Conservation (phyloP, 1,140 invertebrate genomes). For the Notospermus geniculatus region DNA sequence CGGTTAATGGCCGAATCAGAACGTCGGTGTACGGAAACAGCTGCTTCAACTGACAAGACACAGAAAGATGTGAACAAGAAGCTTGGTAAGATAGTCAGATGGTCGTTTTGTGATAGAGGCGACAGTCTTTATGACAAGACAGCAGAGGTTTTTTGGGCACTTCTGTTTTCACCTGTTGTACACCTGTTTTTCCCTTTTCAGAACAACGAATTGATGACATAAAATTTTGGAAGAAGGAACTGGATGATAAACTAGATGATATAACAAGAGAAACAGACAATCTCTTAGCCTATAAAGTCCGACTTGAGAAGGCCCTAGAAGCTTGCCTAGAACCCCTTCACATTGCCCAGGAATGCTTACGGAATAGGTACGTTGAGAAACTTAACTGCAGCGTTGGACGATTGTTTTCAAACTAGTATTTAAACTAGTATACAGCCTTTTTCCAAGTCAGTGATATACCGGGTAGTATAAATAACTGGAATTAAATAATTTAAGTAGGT, state of each 20-base stretch:
- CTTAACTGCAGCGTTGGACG: too few species aligned
- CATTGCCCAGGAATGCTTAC: conserved; percentile 54
- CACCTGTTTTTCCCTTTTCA: conserved; percentile 25
- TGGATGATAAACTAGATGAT: conserved; percentile 73
- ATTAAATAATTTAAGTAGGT: too few species aligned
- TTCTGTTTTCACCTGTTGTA: too few species aligned
- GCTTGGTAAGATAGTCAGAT: conserved; percentile 41
- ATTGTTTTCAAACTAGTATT: too few species aligned
- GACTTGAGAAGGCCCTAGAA: conserved; percentile 67
- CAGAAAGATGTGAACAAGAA: conserved; percentile 56
- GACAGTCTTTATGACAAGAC: too few species aligned
- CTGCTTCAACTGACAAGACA: conserved; percentile 47
- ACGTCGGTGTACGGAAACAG: conserved; percentile 50
- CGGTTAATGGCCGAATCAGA: conserved; percentile 53
- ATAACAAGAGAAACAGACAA: conserved; percentile 72
- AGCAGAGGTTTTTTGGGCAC: too few species aligned
- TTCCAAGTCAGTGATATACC: too few species aligned
- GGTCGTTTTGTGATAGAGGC: too few species aligned
- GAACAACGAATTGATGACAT: conserved; percentile 79
- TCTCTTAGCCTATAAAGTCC: conserved; percentile 67
- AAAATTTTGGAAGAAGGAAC: conserved; percentile 74
- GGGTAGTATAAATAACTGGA: too few species aligned
- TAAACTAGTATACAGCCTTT: too few species aligned
- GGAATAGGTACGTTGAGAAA: conserved; percentile 54
- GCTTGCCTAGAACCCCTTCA: conserved; percentile 61